Percentiles rank a stretch among this genome's conserved stretches.
Conservation (phyloP, 2,113 vertebrate genomes). For the Nicator chloris region DNA sequence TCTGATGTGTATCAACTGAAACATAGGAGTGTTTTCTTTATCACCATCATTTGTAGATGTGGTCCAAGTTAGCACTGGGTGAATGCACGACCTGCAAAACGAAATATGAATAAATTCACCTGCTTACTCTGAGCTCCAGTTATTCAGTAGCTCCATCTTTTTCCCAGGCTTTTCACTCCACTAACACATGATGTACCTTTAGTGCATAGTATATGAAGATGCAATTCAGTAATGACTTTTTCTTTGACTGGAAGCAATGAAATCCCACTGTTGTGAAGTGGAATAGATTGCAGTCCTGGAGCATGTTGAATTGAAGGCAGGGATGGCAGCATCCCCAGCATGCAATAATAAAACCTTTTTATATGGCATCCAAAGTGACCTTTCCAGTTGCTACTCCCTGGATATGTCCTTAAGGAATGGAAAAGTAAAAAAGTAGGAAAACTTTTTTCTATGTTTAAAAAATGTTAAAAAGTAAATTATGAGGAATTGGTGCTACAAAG, state of each 20-base stretch:
- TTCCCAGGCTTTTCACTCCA: neutral
- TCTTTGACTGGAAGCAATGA: neutral
- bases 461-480: neutral
- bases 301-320: neutral
- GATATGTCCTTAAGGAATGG: neutral
- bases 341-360: neutral
- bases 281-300: neutral
- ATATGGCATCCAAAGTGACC: neutral
- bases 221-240: neutral
- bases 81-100: neutral
- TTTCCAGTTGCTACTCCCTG: neutral
- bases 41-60: conserved; percentile 55
- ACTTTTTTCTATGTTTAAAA: no score
- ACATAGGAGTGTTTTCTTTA: conserved; percentile 34
- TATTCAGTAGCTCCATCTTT: neutral
- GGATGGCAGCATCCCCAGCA: neutral
- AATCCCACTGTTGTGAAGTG: neutral
- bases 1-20: conserved; percentile 56
- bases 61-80: conserved; percentile 32
- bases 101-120: conserved; percentile 55
- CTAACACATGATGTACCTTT: neutral
- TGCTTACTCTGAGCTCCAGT: neutral
- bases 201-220: neutral
- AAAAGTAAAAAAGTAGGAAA: neutral
- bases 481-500: neutral